A percentile compares a stretch with the other conserved stretches of the same genome.
Evolutionary conservation across 1,140 invertebrate genomes (phyloP).

Genomic region (Microvelia longipes): DNA sequence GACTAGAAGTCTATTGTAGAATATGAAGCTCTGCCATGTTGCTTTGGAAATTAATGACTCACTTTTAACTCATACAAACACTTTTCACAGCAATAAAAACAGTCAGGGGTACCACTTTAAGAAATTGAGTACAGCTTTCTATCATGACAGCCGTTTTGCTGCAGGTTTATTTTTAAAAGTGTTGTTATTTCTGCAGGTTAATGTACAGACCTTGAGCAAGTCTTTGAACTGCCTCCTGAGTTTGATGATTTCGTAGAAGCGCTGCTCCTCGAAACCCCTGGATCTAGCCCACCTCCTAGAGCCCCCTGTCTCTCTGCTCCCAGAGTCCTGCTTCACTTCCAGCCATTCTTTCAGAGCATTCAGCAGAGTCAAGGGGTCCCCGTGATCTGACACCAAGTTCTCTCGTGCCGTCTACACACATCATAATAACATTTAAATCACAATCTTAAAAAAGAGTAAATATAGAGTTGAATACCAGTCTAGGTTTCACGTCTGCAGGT

Average conservation of each 20-base stretch:
- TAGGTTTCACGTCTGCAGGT: too few species aligned
- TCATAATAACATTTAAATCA: constrained; percentile 6
- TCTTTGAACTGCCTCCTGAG: constrained; percentile 76
- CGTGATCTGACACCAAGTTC: constrained; percentile 78
- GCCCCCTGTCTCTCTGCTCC: constrained; percentile 26
- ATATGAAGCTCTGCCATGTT: too few species aligned
- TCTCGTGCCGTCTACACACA: constrained; percentile 50
- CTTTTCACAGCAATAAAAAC: too few species aligned
- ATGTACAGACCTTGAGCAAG: constrained; percentile 65
- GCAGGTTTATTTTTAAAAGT: too few species aligned
- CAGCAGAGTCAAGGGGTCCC: constrained; percentile 84
- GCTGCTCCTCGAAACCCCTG: constrained; percentile 82
- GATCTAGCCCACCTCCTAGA: constrained; percentile 71
- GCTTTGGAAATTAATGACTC: too few species aligned
- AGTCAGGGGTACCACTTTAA: too few species aligned
- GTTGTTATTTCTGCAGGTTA: too few species aligned
- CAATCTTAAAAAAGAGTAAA: constrained; percentile 1
- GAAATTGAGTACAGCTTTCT: too few species aligned
- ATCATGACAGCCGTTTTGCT: too few species aligned
- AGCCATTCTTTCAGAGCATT: constrained; percentile 84
- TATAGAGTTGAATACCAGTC: too few species aligned
- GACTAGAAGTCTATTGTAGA: too few species aligned
- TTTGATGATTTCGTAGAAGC: constrained; percentile 93
- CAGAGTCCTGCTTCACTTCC: constrained; percentile 44
- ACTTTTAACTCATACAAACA: too few species aligned